Conservation (phyloP, 1,140 invertebrate species). For the Heliothis subflexa region DNA sequence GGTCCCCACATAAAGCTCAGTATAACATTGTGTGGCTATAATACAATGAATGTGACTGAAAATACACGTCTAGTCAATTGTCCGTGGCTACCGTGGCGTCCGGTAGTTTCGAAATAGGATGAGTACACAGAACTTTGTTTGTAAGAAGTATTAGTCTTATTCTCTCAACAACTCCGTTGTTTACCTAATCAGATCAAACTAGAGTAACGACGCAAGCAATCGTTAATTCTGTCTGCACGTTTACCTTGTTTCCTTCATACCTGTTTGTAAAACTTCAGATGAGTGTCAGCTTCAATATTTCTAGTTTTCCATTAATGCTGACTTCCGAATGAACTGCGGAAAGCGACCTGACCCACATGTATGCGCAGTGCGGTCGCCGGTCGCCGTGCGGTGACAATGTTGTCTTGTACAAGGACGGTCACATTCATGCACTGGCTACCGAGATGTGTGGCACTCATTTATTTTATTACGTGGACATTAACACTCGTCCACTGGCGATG, state of each 20-base stretch:
- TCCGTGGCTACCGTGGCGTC: neutral
- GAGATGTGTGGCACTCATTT: slow-evolving; percentile 60
- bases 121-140: slow-evolving; percentile 11
- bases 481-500: slow-evolving; percentile 39
- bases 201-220: neutral
- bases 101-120: slow-evolving; percentile 8
- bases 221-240: slow-evolving; percentile 22
- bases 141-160: slow-evolving; percentile 5
- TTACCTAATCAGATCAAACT: neutral
- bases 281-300: slow-evolving; percentile 39
- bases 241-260: slow-evolving; percentile 21
- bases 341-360: slow-evolving; percentile 66
- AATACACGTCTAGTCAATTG: neutral
- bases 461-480: slow-evolving; percentile 64
- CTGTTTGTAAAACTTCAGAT: slow-evolving; percentile 16
- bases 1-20: slow-evolving; percentile 15
- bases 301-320: slow-evolving; percentile 50
- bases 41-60: slow-evolving; percentile 7
- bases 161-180: slow-evolving; percentile 12
- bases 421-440: slow-evolving; percentile 71
- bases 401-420: slow-evolving; percentile 71
- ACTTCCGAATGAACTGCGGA: slow-evolving; percentile 64
- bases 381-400: slow-evolving; percentile 58
- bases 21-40: slow-evolving; percentile 12
- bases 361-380: slow-evolving; percentile 53